phyloP scores from a whole-genome alignment of 2,113 vertebrate species.

The Alethe castanea region DNA sequence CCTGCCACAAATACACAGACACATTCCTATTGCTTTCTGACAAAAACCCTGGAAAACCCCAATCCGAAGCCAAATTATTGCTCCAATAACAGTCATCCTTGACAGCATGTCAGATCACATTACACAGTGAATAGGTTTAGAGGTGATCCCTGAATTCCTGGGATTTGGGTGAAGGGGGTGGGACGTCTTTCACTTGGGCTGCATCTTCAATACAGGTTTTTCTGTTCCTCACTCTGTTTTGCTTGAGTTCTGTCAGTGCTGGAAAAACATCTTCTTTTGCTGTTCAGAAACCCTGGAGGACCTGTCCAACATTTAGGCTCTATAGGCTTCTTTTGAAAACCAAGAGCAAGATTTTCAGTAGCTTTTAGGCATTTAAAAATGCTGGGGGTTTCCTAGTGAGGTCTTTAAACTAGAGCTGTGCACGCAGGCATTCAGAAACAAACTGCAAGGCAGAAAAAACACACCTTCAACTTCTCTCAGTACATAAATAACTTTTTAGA shows the following conservation, averaged over 20 bases:
- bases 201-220: not conserved
- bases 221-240: not conserved
- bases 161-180: not conserved
- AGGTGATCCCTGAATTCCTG: not conserved
- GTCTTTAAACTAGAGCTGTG: not conserved
- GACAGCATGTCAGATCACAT: rapidly evolving
- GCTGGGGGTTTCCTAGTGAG: not conserved
- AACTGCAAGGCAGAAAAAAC: not conserved
- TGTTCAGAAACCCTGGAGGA: not conserved
- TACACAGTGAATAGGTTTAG: not conserved
- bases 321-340: not conserved
- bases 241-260: not conserved
- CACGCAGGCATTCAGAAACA: not conserved
- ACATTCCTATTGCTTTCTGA: not conserved
- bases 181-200: not conserved
- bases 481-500: not conserved
- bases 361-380: not conserved
- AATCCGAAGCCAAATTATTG: not conserved
- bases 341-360: not conserved
- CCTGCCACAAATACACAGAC: not conserved
- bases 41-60: not conserved
- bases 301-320: not conserved
- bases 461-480: not conserved
- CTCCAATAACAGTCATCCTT: not conserved
- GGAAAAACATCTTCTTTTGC: not conserved